Percentiles rank a stretch among this genome's conserved stretches.
These are phyloP conservation scores for Calliphora vicina DNA, from an alignment of 1,140 invertebrate species.

Conservation along the genomic window DNA sequence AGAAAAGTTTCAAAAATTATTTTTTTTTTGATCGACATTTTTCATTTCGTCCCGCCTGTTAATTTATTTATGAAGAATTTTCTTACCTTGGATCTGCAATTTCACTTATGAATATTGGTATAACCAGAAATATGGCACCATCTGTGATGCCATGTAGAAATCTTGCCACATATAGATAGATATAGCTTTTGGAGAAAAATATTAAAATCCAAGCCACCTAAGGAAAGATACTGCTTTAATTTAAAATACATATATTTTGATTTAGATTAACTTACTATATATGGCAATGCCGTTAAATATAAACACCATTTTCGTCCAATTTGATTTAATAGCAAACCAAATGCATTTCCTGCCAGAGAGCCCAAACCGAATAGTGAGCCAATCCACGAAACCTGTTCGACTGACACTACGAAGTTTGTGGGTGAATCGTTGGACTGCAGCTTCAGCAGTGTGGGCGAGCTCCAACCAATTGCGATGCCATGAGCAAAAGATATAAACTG, in stretches of 20 bases:
- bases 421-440: constrained; percentile 49
- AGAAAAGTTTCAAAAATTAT: no score
- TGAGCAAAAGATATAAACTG: constrained; percentile 64
- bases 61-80: no score
- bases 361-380: constrained; percentile 58
- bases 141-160: constrained; percentile 61
- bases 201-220: no score
- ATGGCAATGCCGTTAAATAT: constrained; percentile 57
- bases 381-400: constrained; percentile 58
- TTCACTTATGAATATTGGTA: constrained; percentile 64
- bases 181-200: constrained; percentile 51
- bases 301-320: constrained; percentile 64
- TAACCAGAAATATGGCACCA: constrained; percentile 58
- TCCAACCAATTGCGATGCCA: constrained; percentile 64
- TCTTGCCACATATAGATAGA: constrained; percentile 59
- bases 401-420: constrained; percentile 47
- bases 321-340: constrained; percentile 58
- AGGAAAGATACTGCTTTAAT: no score
- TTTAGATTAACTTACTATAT: constrained; percentile 48
- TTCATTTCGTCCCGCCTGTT: no score
- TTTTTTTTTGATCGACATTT: no score
- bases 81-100: constrained; percentile 56
- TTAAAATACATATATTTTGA: no score
- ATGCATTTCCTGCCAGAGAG: constrained; percentile 52
- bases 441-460: constrained; percentile 58